Conservation (phyloP, 2,888 invertebrate genomes). For the Galerucella nymphaeae region DNA sequence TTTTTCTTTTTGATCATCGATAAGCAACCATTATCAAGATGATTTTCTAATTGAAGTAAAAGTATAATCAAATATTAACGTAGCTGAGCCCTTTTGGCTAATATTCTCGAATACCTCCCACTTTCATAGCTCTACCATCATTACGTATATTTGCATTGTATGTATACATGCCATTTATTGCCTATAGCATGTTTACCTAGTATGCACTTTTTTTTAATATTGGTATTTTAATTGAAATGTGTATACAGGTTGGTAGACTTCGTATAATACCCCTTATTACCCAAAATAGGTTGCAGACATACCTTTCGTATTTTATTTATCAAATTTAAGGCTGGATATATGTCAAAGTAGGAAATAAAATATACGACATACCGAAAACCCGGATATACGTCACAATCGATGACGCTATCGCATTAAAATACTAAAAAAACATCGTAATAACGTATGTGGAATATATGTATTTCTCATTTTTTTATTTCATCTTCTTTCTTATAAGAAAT, state of each 20-base stretch:
- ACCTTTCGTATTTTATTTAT: too few relatives aligned
- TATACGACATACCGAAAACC: too few relatives aligned
- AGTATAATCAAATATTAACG: constrained; percentile 18
- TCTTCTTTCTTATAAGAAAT: constrained; percentile 10
- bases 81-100: constrained; percentile 7
- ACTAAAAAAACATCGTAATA: background rate
- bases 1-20: background rate
- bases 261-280: too few relatives aligned
- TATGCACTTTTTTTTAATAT: background rate
- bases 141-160: constrained; percentile 6
- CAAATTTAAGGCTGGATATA: too few relatives aligned
- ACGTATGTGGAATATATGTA: constrained; percentile 6
- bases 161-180: constrained; percentile 4
- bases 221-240: background rate
- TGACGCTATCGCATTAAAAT: too few relatives aligned
- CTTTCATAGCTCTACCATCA: background rate
- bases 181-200: background rate
- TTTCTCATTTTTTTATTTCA: background rate
- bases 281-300: too few relatives aligned
- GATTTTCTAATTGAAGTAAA: constrained; percentile 6
- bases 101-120: constrained; percentile 10
- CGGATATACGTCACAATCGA: too few relatives aligned
- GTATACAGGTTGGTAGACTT: background rate
- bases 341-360: too few relatives aligned
- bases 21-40: constrained; percentile 11